phyloP scores from a whole-genome alignment of 2,888 invertebrate species.

The Dryadula phaetusa region DNA sequence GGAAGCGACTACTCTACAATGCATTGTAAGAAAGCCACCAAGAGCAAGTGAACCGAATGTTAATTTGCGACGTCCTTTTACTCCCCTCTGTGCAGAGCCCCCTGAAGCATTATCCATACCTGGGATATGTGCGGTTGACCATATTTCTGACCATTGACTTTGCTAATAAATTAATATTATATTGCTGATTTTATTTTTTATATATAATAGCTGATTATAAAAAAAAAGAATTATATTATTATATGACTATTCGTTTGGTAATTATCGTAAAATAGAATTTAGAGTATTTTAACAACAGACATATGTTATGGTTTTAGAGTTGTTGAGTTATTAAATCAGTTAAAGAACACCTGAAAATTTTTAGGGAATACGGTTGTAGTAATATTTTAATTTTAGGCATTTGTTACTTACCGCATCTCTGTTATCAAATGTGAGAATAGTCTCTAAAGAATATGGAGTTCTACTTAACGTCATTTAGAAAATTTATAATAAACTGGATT shows the following conservation, averaged over 20 bases:
- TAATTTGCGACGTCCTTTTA: constrained; percentile 62
- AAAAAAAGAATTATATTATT: too few species aligned
- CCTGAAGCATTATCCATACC: constrained; percentile 65
- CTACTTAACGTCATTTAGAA: constrained; percentile 36
- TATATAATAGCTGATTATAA: too few species aligned
- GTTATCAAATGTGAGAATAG: constrained; percentile 69
- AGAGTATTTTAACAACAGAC: not conserved
- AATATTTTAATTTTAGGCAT: too few species aligned
- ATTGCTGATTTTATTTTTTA: too few species aligned
- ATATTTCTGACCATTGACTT: constrained; percentile 70
- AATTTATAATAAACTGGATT: constrained; percentile 27
- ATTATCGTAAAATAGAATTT: too few species aligned
- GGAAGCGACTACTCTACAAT: constrained; percentile 65
- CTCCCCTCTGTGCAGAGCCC: constrained; percentile 48
- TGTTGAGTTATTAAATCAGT: not conserved
- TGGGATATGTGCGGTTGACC: constrained; percentile 71
- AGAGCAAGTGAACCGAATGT: constrained; percentile 65
- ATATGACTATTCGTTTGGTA: too few species aligned
- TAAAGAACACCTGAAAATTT: too few species aligned
- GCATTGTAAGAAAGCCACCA: constrained; percentile 68
- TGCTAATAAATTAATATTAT: constrained; percentile 43
- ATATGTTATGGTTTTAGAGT: not conserved
- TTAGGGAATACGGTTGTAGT: too few species aligned
- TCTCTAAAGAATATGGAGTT: constrained; percentile 60
- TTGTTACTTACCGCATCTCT: constrained; percentile 60